A percentile compares a stretch with the other conserved stretches of the same genome.
phyloP scores from a whole-genome alignment of 2,113 vertebrate species.

The Microcebus ravelobensis region DNA sequence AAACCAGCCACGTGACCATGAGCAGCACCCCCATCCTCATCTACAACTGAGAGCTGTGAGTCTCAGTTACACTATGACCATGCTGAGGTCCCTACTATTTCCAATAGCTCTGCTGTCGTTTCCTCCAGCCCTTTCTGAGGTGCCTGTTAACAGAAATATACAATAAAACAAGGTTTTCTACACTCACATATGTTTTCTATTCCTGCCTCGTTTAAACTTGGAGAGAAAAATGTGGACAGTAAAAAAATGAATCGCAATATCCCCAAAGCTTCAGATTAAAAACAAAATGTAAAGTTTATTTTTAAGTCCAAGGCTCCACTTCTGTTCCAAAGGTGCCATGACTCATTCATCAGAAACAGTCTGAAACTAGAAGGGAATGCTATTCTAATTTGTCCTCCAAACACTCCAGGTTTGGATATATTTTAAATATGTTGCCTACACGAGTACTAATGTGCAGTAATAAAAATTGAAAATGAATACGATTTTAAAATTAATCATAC shows the following conservation, averaged over 20 bases:
- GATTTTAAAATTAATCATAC: not conserved
- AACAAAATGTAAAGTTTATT: slow-evolving; percentile 27
- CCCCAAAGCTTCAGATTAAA: not conserved
- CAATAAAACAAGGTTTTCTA: slow-evolving; percentile 22
- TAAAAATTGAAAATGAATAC: not conserved
- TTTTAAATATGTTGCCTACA: not conserved
- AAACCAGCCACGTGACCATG: not conserved
- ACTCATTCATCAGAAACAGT: slow-evolving; percentile 3
- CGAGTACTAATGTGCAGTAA: not conserved
- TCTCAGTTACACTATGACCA: not conserved
- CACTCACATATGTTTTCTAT: not conserved
- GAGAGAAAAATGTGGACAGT: not conserved
- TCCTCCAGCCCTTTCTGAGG: not conserved
- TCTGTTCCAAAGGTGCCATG: not conserved
- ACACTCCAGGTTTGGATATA: not conserved
- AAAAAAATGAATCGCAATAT: not conserved
- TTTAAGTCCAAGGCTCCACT: slow-evolving; percentile 13
- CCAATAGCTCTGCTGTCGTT: not conserved
- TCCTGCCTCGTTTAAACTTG: slow-evolving; percentile 20
- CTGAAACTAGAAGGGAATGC: not conserved
- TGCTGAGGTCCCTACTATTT: not conserved
- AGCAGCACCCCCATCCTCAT: not conserved
- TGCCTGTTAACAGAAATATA: not conserved
- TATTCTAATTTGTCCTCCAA: not conserved
- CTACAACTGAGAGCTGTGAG: not conserved